Percentiles rank a stretch among this genome's conserved stretches.
These are phyloP conservation scores for Drosophila paulistorum DNA, from an alignment of 1,140 invertebrate genomes.

Conservation along the genomic window DNA sequence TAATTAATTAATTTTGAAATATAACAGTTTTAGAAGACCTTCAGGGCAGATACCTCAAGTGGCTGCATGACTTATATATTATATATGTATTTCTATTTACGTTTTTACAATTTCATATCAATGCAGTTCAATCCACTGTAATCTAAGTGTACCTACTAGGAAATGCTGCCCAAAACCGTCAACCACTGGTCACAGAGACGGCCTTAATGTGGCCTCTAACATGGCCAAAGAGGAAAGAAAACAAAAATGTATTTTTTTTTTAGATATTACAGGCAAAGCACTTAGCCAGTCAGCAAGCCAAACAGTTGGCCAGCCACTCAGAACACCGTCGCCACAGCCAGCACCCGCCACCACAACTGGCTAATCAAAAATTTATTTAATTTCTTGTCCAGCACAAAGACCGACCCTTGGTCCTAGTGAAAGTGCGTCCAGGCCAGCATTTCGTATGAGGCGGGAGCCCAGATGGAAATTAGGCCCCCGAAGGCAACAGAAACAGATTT, in stretches of 20 bases:
- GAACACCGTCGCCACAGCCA: not conserved
- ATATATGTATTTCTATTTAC: too few relatives aligned
- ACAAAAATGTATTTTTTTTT: not conserved
- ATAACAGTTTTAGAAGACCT: too few relatives aligned
- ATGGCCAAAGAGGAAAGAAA: constrained; percentile 11
- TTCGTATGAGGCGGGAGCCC: constrained; percentile 25
- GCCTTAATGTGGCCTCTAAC: constrained; percentile 9
- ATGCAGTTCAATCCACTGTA: not conserved
- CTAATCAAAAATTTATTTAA: constrained; percentile 78
- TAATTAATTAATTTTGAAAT: too few relatives aligned
- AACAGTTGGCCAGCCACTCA: constrained; percentile 1
- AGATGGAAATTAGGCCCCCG: constrained; percentile 37
- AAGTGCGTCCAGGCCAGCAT: constrained; percentile 55
- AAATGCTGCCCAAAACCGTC: not conserved
- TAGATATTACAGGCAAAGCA: constrained; percentile 8
- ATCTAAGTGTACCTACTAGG: not conserved
- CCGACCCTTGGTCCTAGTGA: constrained; percentile 26
- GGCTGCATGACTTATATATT: too few relatives aligned
- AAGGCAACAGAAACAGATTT: constrained; percentile 45
- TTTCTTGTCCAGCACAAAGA: constrained; percentile 61
- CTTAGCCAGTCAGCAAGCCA: constrained; percentile 11
- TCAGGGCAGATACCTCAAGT: too few relatives aligned
- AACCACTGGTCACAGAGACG: not conserved
- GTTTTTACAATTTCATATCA: too few relatives aligned
- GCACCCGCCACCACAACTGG: constrained; percentile 30